These are phyloP conservation scores for Saccopteryx leptura DNA, from an alignment of 2,113 vertebrate genomes.

Conservation along the genomic window DNA sequence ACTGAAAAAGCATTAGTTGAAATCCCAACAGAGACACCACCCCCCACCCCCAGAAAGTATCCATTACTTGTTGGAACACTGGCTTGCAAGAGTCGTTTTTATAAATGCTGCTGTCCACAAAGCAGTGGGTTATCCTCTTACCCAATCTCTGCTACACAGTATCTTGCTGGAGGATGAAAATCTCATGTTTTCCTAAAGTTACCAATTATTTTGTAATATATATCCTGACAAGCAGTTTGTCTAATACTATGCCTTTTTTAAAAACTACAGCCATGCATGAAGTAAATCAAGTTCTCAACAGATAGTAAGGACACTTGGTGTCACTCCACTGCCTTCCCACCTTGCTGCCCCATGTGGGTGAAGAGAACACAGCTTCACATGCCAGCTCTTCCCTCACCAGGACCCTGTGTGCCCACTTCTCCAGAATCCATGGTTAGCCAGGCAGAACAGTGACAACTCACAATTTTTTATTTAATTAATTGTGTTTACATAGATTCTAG, in stretches of 20 bases:
- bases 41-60: neutral
- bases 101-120: neutral
- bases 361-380: neutral
- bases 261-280: neutral
- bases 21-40: slow-evolving; percentile 8
- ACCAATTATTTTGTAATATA: neutral
- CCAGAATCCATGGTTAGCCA: neutral
- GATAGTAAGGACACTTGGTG: neutral
- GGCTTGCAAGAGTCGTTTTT: neutral
- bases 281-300: neutral
- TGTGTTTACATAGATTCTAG: too few species aligned
- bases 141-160: neutral
- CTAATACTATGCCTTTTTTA: neutral
- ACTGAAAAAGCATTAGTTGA: neutral
- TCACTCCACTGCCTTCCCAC: accelerated
- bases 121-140: neutral
- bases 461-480: too few species aligned
- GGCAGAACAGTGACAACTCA: neutral
- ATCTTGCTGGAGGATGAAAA: neutral
- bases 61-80: neutral
- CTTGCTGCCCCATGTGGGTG: too few species aligned
- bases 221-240: neutral
- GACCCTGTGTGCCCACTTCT: neutral
- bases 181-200: neutral
- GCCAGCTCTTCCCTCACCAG: neutral